Conservation (phyloP, 2,113 vertebrate genomes). For the Cervus canadensis region DNA sequence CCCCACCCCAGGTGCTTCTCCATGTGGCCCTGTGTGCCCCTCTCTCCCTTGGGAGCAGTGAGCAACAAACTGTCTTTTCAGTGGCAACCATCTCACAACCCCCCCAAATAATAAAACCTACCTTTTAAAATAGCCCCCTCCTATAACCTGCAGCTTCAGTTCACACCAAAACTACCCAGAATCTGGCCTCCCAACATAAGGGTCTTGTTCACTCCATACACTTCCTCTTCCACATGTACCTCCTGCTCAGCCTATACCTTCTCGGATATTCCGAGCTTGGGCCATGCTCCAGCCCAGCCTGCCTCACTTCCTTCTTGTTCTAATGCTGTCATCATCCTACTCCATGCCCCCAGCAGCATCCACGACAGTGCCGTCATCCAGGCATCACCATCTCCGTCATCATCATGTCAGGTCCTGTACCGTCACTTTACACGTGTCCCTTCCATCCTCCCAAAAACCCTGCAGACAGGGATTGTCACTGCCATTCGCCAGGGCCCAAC, state of each 20-base stretch:
- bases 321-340: not conserved
- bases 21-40: not conserved
- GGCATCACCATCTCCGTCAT: not conserved
- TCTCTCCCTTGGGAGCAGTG: not conserved
- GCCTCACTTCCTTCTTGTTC: not conserved
- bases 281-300: not conserved
- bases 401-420: not conserved
- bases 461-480: not conserved
- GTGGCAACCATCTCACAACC: not conserved
- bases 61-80: not conserved
- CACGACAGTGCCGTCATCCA: fast-evolving
- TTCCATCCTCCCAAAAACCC: not conserved
- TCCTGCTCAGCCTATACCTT: not conserved
- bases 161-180: fast-evolving
- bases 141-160: not conserved
- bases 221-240: no score
- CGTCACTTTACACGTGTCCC: not conserved
- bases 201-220: fast-evolving
- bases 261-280: fast-evolving
- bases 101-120: no score
- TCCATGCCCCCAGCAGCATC: not conserved
- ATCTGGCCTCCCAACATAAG: not conserved
- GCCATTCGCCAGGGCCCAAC: not conserved
- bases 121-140: not conserved
- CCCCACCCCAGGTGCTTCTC: not conserved